phyloP scores from a whole-genome alignment of 2,113 vertebrate species.

The Sclerurus mexicanus region DNA sequence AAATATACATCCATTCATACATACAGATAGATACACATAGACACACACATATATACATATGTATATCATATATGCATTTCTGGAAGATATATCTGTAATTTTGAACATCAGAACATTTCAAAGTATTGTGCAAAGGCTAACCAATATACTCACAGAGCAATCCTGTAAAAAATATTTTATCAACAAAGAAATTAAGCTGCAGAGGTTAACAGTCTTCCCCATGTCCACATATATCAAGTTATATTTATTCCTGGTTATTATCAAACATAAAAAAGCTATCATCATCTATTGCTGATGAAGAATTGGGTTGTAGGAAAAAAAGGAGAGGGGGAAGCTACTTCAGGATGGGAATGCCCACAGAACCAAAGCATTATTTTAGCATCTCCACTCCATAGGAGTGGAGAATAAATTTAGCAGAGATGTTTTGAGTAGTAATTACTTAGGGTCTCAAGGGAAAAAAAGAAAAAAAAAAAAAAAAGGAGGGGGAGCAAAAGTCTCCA shows the following conservation, averaged over 20 bases:
- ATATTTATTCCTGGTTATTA: neutral
- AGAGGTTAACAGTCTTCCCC: neutral
- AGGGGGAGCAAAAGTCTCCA: neutral
- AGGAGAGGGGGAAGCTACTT: neutral
- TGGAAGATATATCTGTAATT: neutral
- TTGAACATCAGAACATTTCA: neutral
- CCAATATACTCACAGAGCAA: neutral
- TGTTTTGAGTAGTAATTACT: neutral
- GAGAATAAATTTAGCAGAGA: neutral
- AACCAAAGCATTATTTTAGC: neutral
- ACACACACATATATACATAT: too few species aligned
- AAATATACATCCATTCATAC: neutral
- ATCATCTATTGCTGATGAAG: neutral
- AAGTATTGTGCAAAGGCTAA: neutral
- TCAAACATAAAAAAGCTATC: neutral
- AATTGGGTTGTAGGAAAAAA: neutral
- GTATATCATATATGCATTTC: neutral
- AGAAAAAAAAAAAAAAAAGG: neutral
- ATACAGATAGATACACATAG: neutral
- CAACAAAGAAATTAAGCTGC: neutral
- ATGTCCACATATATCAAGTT: neutral
- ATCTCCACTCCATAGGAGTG: neutral
- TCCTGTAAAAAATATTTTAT: neutral
- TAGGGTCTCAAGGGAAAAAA: fast-evolving
- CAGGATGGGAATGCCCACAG: neutral